Base-by-base conservation (phyloP, 2,113 vertebrate species). In the Dunckerocampus dactyliophorus region DNA sequence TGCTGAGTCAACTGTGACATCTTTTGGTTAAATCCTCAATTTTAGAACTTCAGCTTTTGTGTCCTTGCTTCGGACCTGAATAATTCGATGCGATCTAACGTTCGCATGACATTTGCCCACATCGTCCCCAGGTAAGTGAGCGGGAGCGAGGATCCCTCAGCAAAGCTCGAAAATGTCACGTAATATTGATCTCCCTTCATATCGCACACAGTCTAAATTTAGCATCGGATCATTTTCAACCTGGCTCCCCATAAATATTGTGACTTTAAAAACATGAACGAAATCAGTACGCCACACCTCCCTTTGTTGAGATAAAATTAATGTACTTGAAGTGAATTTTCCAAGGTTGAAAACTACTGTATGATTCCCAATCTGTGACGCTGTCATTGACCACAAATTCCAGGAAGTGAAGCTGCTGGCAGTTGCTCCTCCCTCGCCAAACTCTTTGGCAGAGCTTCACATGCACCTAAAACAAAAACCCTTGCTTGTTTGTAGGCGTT, bases 71-170 rank as follows among this genome's bases (percentile, higher is more conserved):
- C 63, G 63, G 74, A 71, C 19, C 28, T 87, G 84, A 88, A 89
- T 88, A 67, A 88, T 88, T 77, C 70, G 87, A 85, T 48, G 68
- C 14, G 0, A 42, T 48, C 19, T 61, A 48, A 65, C 62, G 46
- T 53, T 70, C 47, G 8, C 57, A 67, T 54, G 86, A 87, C 89
- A 88, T 90, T 90, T 90, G 81, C 84, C 78, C 68, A 77, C 64
- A 59, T 2, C 59, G 69, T 79, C 83, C 80, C 81, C 34, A 64
- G 77, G 63, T 72, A 74, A 75, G 47, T 11, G 69, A 60, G n/a
- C 69, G 47, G 65, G 65, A 47, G 65, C 65, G 51, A 51, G 64
- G 81, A 82, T 86, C 80, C 71, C 83, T 53, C 69, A 67, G 53
- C 73, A 69, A 62, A 74, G 50, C 63, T 16, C 34, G 1, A 49